These are phyloP conservation scores for Phyllotreta striolata DNA, from an alignment of 2,888 invertebrate species.

Conservation along the genomic window DNA sequence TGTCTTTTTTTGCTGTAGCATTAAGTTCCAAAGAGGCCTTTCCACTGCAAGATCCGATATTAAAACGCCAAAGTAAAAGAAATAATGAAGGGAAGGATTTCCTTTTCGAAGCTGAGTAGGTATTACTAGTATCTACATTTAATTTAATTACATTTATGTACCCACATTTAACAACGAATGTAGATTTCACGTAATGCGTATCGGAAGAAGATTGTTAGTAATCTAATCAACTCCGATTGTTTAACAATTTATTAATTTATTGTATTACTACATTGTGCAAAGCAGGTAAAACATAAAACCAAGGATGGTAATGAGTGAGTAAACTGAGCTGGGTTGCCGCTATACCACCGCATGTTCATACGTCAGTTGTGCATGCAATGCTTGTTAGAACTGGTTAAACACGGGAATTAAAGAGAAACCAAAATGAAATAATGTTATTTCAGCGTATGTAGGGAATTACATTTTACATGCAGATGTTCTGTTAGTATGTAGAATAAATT, in stretches of 20 bases:
- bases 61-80: constrained; percentile 1
- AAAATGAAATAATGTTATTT: constrained; percentile 34
- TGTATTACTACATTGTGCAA: too few species aligned
- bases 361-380: constrained; percentile 35
- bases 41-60: constrained; percentile 15
- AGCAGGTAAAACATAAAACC: too few species aligned
- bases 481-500: constrained; percentile 19
- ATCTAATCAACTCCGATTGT: too few species aligned
- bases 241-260: too few species aligned
- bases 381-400: constrained; percentile 33
- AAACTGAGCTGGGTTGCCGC: constrained; percentile 15
- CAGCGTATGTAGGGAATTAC: constrained; percentile 36
- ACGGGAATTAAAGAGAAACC: constrained; percentile 37
- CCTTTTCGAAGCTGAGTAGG: background rate
- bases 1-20: constrained; percentile 12
- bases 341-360: constrained; percentile 13
- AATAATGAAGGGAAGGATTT: background rate
- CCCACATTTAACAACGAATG: background rate
- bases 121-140: background rate
- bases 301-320: constrained; percentile 7
- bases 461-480: constrained; percentile 33
- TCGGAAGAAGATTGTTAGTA: too few species aligned
- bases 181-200: constrained; percentile 5
- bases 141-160: background rate
- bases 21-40: constrained; percentile 22